Evolutionary conservation across 2,797 vertebrate genomes (phyloP).

Genomic region (Apogon hyalosoma): DNA sequence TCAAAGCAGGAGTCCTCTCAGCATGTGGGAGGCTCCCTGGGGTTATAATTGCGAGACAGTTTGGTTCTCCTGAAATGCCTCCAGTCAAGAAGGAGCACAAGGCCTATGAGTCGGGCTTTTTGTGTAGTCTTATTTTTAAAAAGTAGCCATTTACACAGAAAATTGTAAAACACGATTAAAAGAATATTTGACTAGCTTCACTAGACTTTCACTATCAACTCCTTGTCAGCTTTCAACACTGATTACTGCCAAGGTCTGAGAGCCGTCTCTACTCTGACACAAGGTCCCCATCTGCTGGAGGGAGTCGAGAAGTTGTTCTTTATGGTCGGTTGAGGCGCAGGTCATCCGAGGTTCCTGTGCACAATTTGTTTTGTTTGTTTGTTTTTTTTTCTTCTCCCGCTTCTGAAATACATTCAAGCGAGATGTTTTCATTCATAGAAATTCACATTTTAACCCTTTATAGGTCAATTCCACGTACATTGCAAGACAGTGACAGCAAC

Average conservation of each 20-base stretch:
- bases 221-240: slow-evolving; percentile 58
- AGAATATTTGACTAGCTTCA: slow-evolving; percentile 59
- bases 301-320: slow-evolving; percentile 1
- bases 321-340: neutral
- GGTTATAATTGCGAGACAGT: slow-evolving; percentile 80
- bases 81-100: slow-evolving; percentile 65
- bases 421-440: slow-evolving; percentile 15
- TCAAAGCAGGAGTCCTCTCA: slow-evolving; percentile 80
- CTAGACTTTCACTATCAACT: slow-evolving; percentile 70
- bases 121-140: slow-evolving; percentile 67
- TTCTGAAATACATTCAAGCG: neutral
- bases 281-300: slow-evolving; percentile 77
- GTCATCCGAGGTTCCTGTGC: slow-evolving; percentile 12
- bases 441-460: slow-evolving; percentile 9
- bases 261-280: slow-evolving; percentile 38
- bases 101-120: slow-evolving; percentile 70
- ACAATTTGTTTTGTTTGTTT: too few species aligned
- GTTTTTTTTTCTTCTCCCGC: too few species aligned
- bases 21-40: slow-evolving; percentile 70
- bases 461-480: too few species aligned
- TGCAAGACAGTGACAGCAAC: too few species aligned
- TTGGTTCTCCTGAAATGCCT: slow-evolving; percentile 74
- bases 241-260: slow-evolving; percentile 29
- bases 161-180: slow-evolving; percentile 62
- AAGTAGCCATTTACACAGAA: slow-evolving; percentile 72